phyloP scores from a whole-genome alignment of 1,140 invertebrate genomes.

The Drosophila guanche region DNA sequence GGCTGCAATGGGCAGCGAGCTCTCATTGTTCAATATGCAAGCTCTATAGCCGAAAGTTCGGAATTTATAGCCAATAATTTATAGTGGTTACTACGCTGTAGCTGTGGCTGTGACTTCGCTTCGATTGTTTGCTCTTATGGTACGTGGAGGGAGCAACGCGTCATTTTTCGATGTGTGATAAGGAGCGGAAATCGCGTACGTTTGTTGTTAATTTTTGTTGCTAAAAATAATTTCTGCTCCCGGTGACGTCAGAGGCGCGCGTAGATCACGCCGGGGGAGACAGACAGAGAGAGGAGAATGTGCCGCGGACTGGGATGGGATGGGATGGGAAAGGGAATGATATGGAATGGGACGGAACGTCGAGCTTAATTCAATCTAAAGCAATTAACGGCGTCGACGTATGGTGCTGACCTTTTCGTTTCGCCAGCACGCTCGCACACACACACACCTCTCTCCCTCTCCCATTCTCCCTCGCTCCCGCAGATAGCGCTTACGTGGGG shows the following conservation, averaged over 20 bases:
- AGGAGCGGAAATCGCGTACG: conserved; percentile 49
- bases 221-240: conserved; percentile 47
- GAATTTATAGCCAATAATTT: conserved; percentile 9
- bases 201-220: not conserved
- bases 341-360: not conserved
- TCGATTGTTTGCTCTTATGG: conserved; percentile 21
- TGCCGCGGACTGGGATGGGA: too few relatives aligned
- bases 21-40: too few relatives aligned
- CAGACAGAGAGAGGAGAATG: too few relatives aligned
- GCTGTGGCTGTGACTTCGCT: not conserved
- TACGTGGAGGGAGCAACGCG: conserved; percentile 19
- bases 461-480: not conserved
- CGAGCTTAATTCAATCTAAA: conserved; percentile 78
- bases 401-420: conserved; percentile 60
- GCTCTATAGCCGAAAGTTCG: too few relatives aligned
- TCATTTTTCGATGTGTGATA: conserved; percentile 44
- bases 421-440: not conserved
- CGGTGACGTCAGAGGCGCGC: conserved; percentile 54
- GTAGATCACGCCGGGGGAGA: conserved; percentile 26
- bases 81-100: too few relatives aligned
- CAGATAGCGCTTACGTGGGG: too few relatives aligned
- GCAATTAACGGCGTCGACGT: conserved; percentile 70
- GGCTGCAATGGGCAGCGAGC: not conserved
- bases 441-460: not conserved
- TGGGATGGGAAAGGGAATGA: too few relatives aligned